These are phyloP conservation scores for Sarcophaga bullata DNA, from an alignment of 1,140 invertebrate genomes.

Conservation along the genomic window DNA sequence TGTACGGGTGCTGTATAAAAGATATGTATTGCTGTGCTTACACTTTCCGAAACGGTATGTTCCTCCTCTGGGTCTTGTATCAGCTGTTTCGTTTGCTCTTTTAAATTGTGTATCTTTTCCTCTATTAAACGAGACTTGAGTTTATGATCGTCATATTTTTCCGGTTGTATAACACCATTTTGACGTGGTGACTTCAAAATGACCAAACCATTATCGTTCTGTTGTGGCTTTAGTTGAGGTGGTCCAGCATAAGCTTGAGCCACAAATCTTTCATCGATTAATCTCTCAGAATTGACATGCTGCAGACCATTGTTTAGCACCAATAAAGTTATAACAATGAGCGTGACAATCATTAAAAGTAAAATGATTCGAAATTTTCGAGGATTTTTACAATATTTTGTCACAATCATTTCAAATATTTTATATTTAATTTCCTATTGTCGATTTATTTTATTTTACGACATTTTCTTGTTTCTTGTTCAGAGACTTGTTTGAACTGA, in stretches of 20 bases:
- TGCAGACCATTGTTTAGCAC: conserved; percentile 51
- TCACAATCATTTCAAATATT: conserved; percentile 58
- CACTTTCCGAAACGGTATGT: conserved; percentile 48
- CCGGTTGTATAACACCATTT: conserved; percentile 59
- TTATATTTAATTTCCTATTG: not conserved
- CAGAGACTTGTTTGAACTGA: not conserved
- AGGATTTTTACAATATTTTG: conserved; percentile 64
- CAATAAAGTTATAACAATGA: conserved; percentile 60
- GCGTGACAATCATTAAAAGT: conserved; percentile 56
- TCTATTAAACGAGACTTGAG: conserved; percentile 61
- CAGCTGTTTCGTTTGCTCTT: conserved; percentile 49
- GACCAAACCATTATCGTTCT: not conserved
- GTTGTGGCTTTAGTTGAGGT: conserved; percentile 19
- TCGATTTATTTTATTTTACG: not conserved
- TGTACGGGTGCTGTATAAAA: conserved; percentile 61
- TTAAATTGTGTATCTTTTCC: conserved; percentile 58
- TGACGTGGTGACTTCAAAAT: conserved; percentile 51
- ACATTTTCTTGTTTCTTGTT: not conserved
- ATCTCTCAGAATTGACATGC: conserved; percentile 49
- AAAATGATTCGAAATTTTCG: conserved; percentile 63
- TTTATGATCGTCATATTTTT: conserved; percentile 64
- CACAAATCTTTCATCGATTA: conserved; percentile 60
- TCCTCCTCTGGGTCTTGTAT: conserved; percentile 51
- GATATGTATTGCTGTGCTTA: conserved; percentile 59
- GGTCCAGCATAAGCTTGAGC: conserved; percentile 53